Evolutionary conservation across 2,113 vertebrate genomes (phyloP).

Genomic region (Otis tarda): DNA sequence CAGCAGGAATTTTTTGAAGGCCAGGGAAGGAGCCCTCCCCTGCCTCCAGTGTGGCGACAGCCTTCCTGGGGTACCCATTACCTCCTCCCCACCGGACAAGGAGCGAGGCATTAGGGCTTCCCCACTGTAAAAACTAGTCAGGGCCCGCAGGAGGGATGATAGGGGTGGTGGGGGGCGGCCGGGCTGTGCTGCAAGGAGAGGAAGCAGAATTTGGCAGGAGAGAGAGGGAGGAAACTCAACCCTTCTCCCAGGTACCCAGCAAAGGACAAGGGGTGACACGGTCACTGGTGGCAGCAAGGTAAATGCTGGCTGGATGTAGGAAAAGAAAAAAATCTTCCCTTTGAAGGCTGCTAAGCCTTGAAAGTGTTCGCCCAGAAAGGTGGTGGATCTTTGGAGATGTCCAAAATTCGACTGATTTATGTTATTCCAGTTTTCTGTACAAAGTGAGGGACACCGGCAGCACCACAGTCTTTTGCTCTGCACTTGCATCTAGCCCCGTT

Average conservation of each 20-base stretch:
- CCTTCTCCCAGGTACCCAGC: not conserved
- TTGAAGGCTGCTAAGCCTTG: not conserved
- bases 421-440: not conserved
- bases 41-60: fast-evolving
- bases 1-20: not conserved
- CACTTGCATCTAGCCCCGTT: fast-evolving
- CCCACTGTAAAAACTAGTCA: not conserved
- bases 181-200: not conserved
- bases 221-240: not conserved
- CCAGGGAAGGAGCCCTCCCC: not conserved
- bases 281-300: not conserved
- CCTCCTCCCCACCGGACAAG: not conserved
- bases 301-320: fast-evolving
- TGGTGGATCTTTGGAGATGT: not conserved
- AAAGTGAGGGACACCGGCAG: fast-evolving
- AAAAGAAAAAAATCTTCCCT: not conserved
- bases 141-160: not conserved
- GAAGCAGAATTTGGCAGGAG: fast-evolving
- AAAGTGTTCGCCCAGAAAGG: not conserved
- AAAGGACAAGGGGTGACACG: not conserved
- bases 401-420: fast-evolving
- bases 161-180: fast-evolving
- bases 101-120: fast-evolving
- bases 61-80: not conserved
- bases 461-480: fast-evolving